A percentile compares a stretch with the other conserved stretches of the same genome.
Evolutionary conservation across 2,888 invertebrate species (phyloP).

Genomic region (Noctua comes): DNA sequence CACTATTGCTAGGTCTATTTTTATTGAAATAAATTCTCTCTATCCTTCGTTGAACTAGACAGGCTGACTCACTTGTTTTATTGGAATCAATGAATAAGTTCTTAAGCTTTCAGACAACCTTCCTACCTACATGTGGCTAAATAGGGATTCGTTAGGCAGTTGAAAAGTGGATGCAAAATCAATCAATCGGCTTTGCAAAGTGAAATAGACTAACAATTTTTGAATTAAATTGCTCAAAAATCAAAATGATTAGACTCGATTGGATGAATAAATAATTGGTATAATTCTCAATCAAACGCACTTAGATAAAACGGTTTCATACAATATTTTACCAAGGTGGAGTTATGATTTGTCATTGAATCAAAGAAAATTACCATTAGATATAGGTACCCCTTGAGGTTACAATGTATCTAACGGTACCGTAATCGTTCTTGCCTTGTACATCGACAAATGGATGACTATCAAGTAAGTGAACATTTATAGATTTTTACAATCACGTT

Average conservation of each 20-base stretch:
- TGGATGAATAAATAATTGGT: neutral
- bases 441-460: constrained; percentile 21
- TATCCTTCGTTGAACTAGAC: constrained; percentile 8
- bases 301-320: constrained; percentile 7
- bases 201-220: neutral
- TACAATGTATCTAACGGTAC: constrained; percentile 9
- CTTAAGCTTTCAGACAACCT: neutral
- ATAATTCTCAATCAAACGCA: constrained; percentile 25
- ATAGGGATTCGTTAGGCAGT: neutral
- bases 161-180: neutral
- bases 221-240: neutral
- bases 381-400: constrained; percentile 18
- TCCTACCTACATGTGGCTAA: neutral
- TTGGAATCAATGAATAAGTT: constrained; percentile 15
- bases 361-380: constrained; percentile 35
- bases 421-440: constrained; percentile 46
- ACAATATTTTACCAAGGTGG: constrained; percentile 38
- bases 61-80: constrained; percentile 35
- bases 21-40: neutral
- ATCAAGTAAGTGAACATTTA: constrained; percentile 41
- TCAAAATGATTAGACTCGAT: neutral
- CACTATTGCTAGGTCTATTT: constrained; percentile 14
- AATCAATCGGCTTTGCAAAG: neutral
- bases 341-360: constrained; percentile 47
- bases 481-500: constrained; percentile 30